Base-by-base conservation (phyloP, 2,797 vertebrate species). In the Argya squamiceps region DNA sequence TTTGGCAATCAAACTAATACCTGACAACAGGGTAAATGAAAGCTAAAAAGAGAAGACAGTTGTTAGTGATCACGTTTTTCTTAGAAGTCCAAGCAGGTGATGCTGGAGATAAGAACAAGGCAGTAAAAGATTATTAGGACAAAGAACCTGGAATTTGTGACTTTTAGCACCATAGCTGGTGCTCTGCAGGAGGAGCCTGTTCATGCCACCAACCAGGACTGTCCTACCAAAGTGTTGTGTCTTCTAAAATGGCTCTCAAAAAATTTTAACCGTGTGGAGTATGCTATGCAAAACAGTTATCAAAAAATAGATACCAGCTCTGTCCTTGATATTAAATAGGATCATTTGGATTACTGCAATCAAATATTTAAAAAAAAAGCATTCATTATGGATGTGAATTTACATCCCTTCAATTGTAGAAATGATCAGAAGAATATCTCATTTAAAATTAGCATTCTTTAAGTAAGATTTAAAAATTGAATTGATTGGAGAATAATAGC, bases 361-460 rank as follows among this genome's bases (percentile, higher is more conserved):
- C 96, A 96, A 95, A 97, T 97, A 96, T 96, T 81, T 82, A 95
- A 94, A 96, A 93, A 93, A 96, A 96, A 44, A 37, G 32, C 87
- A 96, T 96, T 97, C 97, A 97, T 98, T 97, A 98, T 46, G 2
- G 77, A 75, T 81, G 96, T 96, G 94, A 94, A 95, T 97, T 95
- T 97, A 91, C 92, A 97, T 96, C 89, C 76, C 92, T 97, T 97
- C 97, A 91, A 94, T 96, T 97, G 96, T 94, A 95, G 95, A 96
- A 98, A 96, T 96, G 94, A 97, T 97, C 97, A 97, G 96, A 94
- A 91, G 95, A 96, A 95, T 95, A 92, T 97, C 95, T 96, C 86
- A 94, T 96, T 93, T 96, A 78, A 95, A 94, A 96, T 92, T 88
- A 96, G 62, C 73, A 83, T 93, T 92, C 87, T 93, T 91, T 91